A percentile compares a stretch with the other conserved stretches of the same genome.
phyloP scores from a whole-genome alignment of 2,888 invertebrate species.

The Polymixis lichenea region DNA sequence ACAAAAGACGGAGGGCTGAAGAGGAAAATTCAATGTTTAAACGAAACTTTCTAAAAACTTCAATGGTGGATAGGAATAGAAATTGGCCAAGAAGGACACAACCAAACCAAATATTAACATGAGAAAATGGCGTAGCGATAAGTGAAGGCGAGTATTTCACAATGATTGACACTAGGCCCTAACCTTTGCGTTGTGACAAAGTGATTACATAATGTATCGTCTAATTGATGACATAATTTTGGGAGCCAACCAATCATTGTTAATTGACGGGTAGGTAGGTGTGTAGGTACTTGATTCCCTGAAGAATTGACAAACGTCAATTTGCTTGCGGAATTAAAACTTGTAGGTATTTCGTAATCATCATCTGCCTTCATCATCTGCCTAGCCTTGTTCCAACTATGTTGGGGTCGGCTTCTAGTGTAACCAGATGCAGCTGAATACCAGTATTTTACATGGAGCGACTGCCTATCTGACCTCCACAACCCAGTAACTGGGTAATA shows the following conservation, averaged over 20 bases:
- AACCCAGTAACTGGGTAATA: too few relatives aligned
- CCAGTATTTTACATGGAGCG: too few relatives aligned
- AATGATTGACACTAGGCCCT: conserved; percentile 19
- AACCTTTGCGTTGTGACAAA: conserved; percentile 21
- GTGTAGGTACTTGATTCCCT: conserved; percentile 36
- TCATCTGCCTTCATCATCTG: too few relatives aligned
- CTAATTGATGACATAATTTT: conserved; percentile 31
- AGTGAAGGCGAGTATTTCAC: conserved; percentile 12
- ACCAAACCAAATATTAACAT: conserved; percentile 5
- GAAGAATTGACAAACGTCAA: conserved; percentile 32
- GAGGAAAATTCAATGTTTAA: conserved; percentile 14
- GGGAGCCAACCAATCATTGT: conserved; percentile 34
- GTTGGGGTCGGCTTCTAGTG: too few relatives aligned
- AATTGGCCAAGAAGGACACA: conserved; percentile 3
- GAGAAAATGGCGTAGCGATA: conserved; percentile 20
- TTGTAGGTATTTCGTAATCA: conserved; percentile 9
- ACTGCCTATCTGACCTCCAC: too few relatives aligned
- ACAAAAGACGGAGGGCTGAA: background rate
- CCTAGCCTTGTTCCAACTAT: too few relatives aligned
- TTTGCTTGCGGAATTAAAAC: conserved; percentile 14
- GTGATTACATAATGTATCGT: conserved; percentile 33
- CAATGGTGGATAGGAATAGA: conserved; percentile 24
- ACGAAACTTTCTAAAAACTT: conserved; percentile 27
- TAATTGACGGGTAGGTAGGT: conserved; percentile 46
- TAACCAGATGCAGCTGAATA: too few relatives aligned